Evolutionary conservation across 2,888 invertebrate genomes (phyloP).

Genomic region (Rhagophthalmus giganteus): DNA sequence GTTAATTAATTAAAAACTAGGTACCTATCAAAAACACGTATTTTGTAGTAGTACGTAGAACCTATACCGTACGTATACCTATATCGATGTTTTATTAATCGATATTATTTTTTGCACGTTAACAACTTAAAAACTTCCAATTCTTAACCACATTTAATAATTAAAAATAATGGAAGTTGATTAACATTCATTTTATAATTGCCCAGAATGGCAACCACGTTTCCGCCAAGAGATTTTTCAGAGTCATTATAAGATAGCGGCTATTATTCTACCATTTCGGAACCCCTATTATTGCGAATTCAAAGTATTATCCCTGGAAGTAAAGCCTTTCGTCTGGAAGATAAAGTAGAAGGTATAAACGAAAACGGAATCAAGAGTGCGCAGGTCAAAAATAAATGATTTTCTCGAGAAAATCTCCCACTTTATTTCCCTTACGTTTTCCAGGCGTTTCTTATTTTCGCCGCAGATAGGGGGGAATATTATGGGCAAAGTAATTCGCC

Average conservation of each 20-base stretch:
- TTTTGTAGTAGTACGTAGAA: no score
- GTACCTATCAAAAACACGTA: no score
- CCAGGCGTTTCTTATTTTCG: constrained; percentile 43
- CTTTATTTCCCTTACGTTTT: constrained; percentile 52
- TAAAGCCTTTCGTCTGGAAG: constrained; percentile 26
- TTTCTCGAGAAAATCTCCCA: constrained; percentile 52
- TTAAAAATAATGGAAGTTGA: no score
- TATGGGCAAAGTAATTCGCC: constrained; percentile 30
- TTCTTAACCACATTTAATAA: no score
- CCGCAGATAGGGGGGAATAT: constrained; percentile 30
- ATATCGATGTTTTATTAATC: no score
- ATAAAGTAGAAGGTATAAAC: constrained; percentile 28
- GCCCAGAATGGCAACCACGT: not conserved
- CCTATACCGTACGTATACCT: no score
- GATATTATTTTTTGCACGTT: no score
- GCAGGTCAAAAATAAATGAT: constrained; percentile 55
- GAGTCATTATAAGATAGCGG: constrained; percentile 4
- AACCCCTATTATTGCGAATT: constrained; percentile 17
- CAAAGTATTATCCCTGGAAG: constrained; percentile 20
- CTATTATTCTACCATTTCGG: constrained; percentile 5
- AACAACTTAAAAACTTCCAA: no score
- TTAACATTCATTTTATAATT: no score
- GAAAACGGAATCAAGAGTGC: constrained; percentile 39
- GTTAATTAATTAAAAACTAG: no score
- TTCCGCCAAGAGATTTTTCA: not conserved